Conservation (phyloP, 1,140 invertebrate genomes). For the Mycetomoellerius zeteki region DNA sequence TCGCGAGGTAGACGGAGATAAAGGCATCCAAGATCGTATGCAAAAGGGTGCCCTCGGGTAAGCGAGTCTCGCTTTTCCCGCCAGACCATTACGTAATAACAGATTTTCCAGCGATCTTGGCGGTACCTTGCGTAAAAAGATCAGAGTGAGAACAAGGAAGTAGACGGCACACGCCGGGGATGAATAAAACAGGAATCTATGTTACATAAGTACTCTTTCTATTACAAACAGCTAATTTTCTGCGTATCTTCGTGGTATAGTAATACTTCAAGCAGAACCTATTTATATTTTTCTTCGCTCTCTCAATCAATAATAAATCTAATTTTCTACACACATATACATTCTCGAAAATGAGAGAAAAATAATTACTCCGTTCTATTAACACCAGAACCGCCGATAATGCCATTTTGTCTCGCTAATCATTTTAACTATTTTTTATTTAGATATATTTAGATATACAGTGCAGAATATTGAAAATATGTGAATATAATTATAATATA, state of each 20-base stretch:
- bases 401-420: too few relatives aligned
- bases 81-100: slow-evolving; percentile 54
- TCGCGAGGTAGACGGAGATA: slow-evolving; percentile 68
- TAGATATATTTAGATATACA: too few relatives aligned
- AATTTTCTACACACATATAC: neutral
- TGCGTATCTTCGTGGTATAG: neutral
- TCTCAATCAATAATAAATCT: neutral
- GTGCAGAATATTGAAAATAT: too few relatives aligned
- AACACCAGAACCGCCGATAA: too few relatives aligned
- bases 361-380: neutral
- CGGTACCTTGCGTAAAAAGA: slow-evolving; percentile 38
- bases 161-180: slow-evolving; percentile 24
- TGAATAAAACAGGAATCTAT: slow-evolving; percentile 51
- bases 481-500: too few relatives aligned
- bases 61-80: slow-evolving; percentile 12
- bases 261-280: neutral
- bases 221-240: slow-evolving; percentile 26
- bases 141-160: slow-evolving; percentile 55
- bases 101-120: slow-evolving; percentile 60
- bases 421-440: too few relatives aligned
- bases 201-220: slow-evolving; percentile 44
- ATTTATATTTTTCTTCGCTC: neutral
- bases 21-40: slow-evolving; percentile 53
- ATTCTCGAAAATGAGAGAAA: neutral
- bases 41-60: slow-evolving; percentile 39